These are phyloP conservation scores for Buathra laborator DNA, from an alignment of 2,888 invertebrate species.

Conservation along the genomic window DNA sequence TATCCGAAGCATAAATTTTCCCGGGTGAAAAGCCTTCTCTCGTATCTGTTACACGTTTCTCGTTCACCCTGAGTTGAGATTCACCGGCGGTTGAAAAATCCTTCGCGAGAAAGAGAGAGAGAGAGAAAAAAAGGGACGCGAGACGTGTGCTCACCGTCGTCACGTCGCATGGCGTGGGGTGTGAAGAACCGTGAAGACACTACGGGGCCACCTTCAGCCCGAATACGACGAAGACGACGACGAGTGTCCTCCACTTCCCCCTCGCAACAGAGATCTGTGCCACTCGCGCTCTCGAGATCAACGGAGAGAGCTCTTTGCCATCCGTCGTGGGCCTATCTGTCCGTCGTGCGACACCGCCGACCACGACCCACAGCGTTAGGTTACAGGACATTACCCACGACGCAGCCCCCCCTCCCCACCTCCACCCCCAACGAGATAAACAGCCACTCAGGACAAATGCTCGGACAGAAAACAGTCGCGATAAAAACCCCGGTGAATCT, in stretches of 20 bases:
- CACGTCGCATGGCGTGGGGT: slow-evolving; percentile 40
- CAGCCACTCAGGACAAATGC: slow-evolving; percentile 80
- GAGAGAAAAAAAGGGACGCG: slow-evolving; percentile 38
- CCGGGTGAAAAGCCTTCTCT: slow-evolving; percentile 48
- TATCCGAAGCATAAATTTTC: slow-evolving; percentile 58
- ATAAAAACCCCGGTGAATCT: slow-evolving; percentile 75
- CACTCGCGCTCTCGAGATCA: slow-evolving; percentile 25
- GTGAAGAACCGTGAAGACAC: slow-evolving; percentile 60
- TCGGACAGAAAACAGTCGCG: slow-evolving; percentile 75
- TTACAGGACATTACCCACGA: slow-evolving; percentile 80
- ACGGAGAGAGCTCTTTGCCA: slow-evolving; percentile 56
- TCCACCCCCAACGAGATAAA: slow-evolving; percentile 74
- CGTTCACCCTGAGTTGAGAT: slow-evolving; percentile 49
- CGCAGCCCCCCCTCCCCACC: slow-evolving; percentile 39
- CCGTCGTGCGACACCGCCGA: slow-evolving; percentile 72
- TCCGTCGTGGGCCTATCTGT: slow-evolving; percentile 74
- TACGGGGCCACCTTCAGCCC: slow-evolving; percentile 18
- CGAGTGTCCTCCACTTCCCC: slow-evolving; percentile 48
- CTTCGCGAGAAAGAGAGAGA: slow-evolving; percentile 26
- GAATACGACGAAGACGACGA: slow-evolving; percentile 40
- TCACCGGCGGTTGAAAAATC: slow-evolving; percentile 54
- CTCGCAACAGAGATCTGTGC: slow-evolving; percentile 49
- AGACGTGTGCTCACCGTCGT: slow-evolving; percentile 32
- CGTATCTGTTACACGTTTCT: slow-evolving; percentile 63
- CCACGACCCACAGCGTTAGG: slow-evolving; percentile 77